Conservation (phyloP, 2,888 invertebrate genomes). For the Sinohyriopsis cumingii region DNA sequence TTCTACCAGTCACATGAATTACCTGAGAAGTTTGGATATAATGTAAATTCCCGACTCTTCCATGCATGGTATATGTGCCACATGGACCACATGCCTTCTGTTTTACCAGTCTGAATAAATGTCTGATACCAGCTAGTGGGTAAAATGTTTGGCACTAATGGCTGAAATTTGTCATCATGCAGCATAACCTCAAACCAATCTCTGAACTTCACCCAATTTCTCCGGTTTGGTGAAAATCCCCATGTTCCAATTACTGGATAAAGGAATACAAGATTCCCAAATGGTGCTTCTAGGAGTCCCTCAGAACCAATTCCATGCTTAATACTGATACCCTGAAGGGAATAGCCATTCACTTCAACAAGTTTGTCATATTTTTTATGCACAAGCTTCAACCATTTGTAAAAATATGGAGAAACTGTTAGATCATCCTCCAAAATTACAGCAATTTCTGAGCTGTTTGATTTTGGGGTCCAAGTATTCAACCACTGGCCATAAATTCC, state of each 20-base stretch:
- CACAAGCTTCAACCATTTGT: conserved; percentile 56
- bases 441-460: conserved; percentile 51
- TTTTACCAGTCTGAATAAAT: conserved; percentile 29
- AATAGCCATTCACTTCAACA: conserved; percentile 46
- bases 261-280: conserved; percentile 33
- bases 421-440: conserved; percentile 63
- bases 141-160: conserved; percentile 49
- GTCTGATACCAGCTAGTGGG: conserved; percentile 53
- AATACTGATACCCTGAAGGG: conserved; percentile 46
- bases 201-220: conserved; percentile 45
- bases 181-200: conserved; percentile 42
- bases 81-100: conserved; percentile 61
- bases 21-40: conserved; percentile 46
- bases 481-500: conserved; percentile 50
- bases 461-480: conserved; percentile 50
- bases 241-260: conserved; percentile 59
- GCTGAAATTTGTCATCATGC: conserved; percentile 37
- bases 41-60: conserved; percentile 40
- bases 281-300: conserved; percentile 22
- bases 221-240: conserved; percentile 55
- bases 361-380: conserved; percentile 45
- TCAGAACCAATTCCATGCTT: conserved; percentile 30
- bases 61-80: conserved; percentile 61
- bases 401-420: conserved; percentile 54
- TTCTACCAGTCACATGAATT: conserved; percentile 8